Evolutionary conservation across 2,113 vertebrate genomes (phyloP), one percentile per base, ranked within the genome.

Genomic region (Syngnathus scovelli): DNA sequence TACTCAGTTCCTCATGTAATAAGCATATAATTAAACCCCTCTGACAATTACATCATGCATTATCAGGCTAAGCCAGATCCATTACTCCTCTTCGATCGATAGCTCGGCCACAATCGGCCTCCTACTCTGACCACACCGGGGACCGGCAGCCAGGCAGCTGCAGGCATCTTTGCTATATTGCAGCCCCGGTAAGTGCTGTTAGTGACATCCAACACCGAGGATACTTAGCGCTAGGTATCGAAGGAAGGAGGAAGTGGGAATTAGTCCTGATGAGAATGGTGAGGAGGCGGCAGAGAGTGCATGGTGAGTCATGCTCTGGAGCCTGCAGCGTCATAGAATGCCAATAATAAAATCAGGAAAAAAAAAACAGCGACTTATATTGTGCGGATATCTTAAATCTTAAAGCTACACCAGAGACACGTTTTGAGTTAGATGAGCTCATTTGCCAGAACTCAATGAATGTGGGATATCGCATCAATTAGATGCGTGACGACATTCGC

Each of bases 1-100:
- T 85, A 74, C 84, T 79, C 86, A 87, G 90, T 90, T 90, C 89
- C 90, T 87, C 81, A 70, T 89, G 91, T 88, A 90, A 91, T 85
- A 89, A 88, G 87, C 86, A 85, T 89, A 90, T 93, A 92, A 94
- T 94, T 92, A 94, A 94, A 92, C 85, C 89, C 92, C 92, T 93
- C 88, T 94, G 93, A 93, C 92, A 93, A 93, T 95, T 94, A 90
- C 94, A 92, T 96, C 94, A 95, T 93, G 75, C 91, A 89, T 93
- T 93, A 94, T 92, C 89, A 90, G 91, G 85, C 90, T 85, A 89
- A 89, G 89, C 89, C 91, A 89, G 85, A 90, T 93, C 91, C 91
- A 92, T 95, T 94, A 93, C 92, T 93, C 88, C 90, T 93, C 88
- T 85, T 44, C 72, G 86, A 90, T 92, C 91, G 89, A 90, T 92